Conservation (phyloP, 1,140 invertebrate species). For the Nylanderia fulva region DNA sequence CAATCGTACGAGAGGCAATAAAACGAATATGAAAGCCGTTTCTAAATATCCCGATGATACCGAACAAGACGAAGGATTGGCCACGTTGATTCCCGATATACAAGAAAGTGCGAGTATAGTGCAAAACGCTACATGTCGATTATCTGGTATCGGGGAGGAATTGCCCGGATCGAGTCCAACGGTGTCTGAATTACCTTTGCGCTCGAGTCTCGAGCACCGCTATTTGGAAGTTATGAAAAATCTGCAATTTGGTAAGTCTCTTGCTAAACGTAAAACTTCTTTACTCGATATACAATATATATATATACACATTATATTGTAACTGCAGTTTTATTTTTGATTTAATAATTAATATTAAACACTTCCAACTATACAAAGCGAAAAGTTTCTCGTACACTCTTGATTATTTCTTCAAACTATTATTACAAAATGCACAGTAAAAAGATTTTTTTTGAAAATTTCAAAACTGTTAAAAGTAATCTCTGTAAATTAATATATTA, state of each 20-base stretch:
- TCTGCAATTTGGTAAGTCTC: constrained; percentile 92
- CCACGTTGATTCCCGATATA: constrained; percentile 95
- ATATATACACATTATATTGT: not conserved
- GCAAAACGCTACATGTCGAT: constrained; percentile 88
- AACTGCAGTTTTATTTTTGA: not conserved
- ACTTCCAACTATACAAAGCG: not conserved
- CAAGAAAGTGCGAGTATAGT: constrained; percentile 92
- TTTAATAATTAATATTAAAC: constrained; percentile 14
- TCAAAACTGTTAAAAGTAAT: not conserved
- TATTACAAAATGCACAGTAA: no score
- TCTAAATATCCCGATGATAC: constrained; percentile 88
- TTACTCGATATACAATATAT: not conserved
- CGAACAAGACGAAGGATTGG: constrained; percentile 95
- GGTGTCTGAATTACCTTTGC: constrained; percentile 85
- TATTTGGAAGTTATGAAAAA: constrained; percentile 95
- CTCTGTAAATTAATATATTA: not conserved
- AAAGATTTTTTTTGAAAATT: not conserved
- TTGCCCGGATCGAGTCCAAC: constrained; percentile 79
- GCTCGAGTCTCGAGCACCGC: constrained; percentile 88
- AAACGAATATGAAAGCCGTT: constrained; percentile 74
- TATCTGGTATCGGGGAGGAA: constrained; percentile 82
- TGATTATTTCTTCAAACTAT: no score
- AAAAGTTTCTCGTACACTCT: not conserved
- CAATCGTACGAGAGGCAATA: constrained; percentile 81
- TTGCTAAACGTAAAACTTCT: not conserved